Evolutionary conservation across 2,888 invertebrate species (phyloP).

Genomic region (Erannis defoliaria): DNA sequence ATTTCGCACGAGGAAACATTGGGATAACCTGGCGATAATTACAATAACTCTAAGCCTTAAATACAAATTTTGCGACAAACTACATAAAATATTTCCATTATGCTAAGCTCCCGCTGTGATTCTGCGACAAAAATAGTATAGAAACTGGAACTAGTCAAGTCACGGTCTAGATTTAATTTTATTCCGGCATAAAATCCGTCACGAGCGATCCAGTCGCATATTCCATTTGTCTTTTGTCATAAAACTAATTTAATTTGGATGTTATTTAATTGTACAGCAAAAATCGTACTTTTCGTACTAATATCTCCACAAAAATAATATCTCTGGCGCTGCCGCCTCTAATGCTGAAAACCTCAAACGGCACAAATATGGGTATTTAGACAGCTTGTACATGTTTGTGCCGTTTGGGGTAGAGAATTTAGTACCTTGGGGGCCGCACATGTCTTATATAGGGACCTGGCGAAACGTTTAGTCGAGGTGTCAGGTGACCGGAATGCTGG

Average conservation of each 20-base stretch:
- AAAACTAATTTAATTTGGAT: conserved; percentile 6
- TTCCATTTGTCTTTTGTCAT: conserved; percentile 20
- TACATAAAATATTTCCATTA: conserved; percentile 16
- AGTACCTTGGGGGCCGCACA: too few species aligned
- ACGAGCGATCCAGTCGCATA: background rate
- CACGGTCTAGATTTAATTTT: conserved; percentile 18
- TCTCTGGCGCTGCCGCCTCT: too few species aligned
- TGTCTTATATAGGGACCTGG: too few species aligned
- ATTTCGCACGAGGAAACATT: too few species aligned
- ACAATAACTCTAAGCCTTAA: background rate
- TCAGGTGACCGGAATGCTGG: too few species aligned
- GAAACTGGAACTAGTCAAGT: conserved; percentile 10
- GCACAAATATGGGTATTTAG: too few species aligned
- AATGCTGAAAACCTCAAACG: too few species aligned
- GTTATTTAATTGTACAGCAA: background rate
- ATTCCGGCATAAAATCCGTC: conserved; percentile 14
- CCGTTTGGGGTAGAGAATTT: too few species aligned
- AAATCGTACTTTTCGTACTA: background rate
- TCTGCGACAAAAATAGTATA: conserved; percentile 22
- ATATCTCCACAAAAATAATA: background rate
- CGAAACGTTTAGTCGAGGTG: too few species aligned
- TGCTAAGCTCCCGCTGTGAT: conserved; percentile 18
- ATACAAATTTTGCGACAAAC: conserved; percentile 8
- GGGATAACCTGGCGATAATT: too few species aligned
- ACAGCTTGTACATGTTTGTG: too few species aligned